Base-by-base conservation (phyloP, 2,797 vertebrate species). In the Crenuchus spilurus region DNA sequence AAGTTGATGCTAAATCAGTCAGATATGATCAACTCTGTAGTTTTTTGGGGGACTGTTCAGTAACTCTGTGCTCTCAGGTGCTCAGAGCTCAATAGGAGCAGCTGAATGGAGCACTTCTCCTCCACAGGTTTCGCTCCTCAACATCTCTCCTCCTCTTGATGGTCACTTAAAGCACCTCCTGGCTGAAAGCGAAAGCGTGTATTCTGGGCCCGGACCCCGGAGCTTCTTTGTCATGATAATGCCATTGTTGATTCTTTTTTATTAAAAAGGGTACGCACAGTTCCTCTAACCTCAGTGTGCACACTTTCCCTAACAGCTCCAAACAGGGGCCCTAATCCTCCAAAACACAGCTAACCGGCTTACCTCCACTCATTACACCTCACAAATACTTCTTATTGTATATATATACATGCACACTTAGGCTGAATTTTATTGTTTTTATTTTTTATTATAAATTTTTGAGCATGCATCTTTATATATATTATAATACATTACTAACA, bases 151-250 rank as follows among this genome's bases (percentile, higher is more conserved):
- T 82, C 72, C 84, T 75, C 76, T 54, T 79, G 76, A 81, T 83
- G 73, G 75, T 66, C 80, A 76, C 82, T 75, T 82, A 84, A 84
- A 80, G 76, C 76, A 76, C 80, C 79, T 81, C 84, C 85, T 71
- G 72, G 79, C 82, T 75, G 64, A 86, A 81, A 76, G 81, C 84
- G n/a, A 87, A 86, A 84, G 81, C 84, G 76, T 82, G 80, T 83
- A 79, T 78, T 78, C 77, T 68, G 74, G 72, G 74, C 86, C 84
- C 84, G 80, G 84, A 89, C 87, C 87, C 87, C 85, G 80, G 82
- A 88, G 86, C 82, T 82, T 69, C 87, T 91, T 93, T 92, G 89
- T 92, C 87, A 91, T 92, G 90, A 90, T 91, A 90, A 92, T 91
- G 83, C 84, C 84, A 88, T 91, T 91, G 89, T 92, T 87, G 84